Conservation (phyloP, 1,140 invertebrate genomes). For the Helicoverpa zea region DNA sequence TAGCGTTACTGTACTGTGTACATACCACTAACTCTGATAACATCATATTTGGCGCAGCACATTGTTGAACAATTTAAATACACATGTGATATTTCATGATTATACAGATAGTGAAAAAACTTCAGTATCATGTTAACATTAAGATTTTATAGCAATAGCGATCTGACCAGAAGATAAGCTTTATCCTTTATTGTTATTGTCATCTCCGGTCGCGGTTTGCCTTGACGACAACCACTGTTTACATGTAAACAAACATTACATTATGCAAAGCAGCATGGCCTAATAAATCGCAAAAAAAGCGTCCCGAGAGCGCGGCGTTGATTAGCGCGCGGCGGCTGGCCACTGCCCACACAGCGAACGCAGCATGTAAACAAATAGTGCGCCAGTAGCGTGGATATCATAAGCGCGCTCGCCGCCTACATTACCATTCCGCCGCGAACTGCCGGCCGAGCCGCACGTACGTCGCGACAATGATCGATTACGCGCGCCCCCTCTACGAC, state of each 20-base stretch:
- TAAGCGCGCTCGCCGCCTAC: constrained; percentile 59
- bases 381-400: constrained; percentile 60
- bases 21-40: neutral
- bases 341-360: neutral
- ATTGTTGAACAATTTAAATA: neutral
- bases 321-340: neutral
- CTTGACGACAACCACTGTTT: constrained; percentile 21
- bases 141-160: constrained; percentile 1
- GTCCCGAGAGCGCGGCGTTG: neutral
- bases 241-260: constrained; percentile 23
- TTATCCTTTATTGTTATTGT: constrained; percentile 29
- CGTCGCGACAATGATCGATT: constrained; percentile 74
- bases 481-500: constrained; percentile 76
- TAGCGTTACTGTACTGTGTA: neutral
- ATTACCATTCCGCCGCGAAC: constrained; percentile 76
- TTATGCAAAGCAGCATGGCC: constrained; percentile 18
- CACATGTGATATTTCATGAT: neutral
- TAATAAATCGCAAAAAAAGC: constrained; percentile 38
- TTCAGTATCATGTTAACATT: neutral
- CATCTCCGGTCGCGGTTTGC: constrained; percentile 1
- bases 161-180: neutral
- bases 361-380: constrained; percentile 69
- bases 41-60: neutral
- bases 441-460: constrained; percentile 68
- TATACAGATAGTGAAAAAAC: neutral